Base-by-base conservation (phyloP, 2,888 invertebrate species). In the Thymelicus sylvestris region DNA sequence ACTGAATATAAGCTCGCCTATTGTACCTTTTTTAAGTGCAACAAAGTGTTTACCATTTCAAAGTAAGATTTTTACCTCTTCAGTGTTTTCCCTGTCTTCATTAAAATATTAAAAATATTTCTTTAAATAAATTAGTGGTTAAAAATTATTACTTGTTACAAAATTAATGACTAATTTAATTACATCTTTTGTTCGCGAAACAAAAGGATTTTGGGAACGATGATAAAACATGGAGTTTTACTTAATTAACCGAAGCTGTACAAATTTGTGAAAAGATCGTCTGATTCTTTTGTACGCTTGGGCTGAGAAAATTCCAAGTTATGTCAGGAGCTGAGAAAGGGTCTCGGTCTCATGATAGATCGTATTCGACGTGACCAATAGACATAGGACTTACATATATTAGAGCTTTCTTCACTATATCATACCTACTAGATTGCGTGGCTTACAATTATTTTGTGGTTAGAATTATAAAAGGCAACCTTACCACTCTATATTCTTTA, bases 191-290 rank as follows among this genome's bases (percentile, higher is more conserved):
- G 50, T 50, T 50, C 50, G 15, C 15, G 15, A 15, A 50, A 50
- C 50, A 50, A 50, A n/a, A 50, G 50, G 7, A 50, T 50, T 50
- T 50, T 50, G 6, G 50, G 50, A 15, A 50, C 50, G 6, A 15
- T 15, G 50, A 50, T 15, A 50, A 50, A 50, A 50, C 50, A 50
- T 10, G 6, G 50, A 50, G 15, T 50, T 50, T 50, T 50, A 15
- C 50, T 50, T 15, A 50, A 50, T 50, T 50, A 50, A n/a, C 50
- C 50, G 15, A 50, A 50, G 50, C 50, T 15, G 50, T 50, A n/a
- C 15, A 50, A 50, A 50, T 50, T 50, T 50, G 6, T 15, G 50
- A 50, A 15, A 50, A 50, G 50, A 50, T 50, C 15, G 15, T 15
- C 50, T n/a, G n/a, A n/a, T n/a, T n/a, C n/a, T 15, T 50, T 50